Conservation (phyloP, 2,888 invertebrate species). For the Resseliella maxima region DNA sequence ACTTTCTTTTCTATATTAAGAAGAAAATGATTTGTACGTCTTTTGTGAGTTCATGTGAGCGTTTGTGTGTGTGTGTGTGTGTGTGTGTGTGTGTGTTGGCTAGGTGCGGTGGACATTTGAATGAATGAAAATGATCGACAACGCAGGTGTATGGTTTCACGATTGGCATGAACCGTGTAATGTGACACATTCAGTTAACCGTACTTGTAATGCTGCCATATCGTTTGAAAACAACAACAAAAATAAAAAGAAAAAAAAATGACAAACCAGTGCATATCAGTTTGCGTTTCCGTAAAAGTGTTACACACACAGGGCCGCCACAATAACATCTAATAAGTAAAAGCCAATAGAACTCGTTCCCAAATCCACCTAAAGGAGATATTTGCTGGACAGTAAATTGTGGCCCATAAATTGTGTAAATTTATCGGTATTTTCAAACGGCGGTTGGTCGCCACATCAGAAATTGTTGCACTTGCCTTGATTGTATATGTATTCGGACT, state of each 20-base stretch:
- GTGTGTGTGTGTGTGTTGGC: too few species aligned
- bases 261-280: constrained; percentile 37
- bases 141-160: constrained; percentile 20
- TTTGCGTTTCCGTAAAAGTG: constrained; percentile 47
- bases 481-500: not conserved
- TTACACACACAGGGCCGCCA: not conserved
- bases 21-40: not conserved
- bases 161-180: constrained; percentile 40
- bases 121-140: not conserved
- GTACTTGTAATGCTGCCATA: not conserved
- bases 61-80: too few species aligned
- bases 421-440: not conserved
- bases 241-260: too few species aligned
- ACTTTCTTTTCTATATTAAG: not conserved
- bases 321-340: not conserved
- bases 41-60: too few species aligned
- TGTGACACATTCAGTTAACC: not conserved
- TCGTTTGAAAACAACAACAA: too few species aligned
- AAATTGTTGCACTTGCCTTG: constrained; percentile 32
- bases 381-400: not conserved
- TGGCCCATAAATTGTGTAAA: constrained; percentile 37
- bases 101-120: not conserved
- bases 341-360: constrained; percentile 1
- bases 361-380: not conserved
- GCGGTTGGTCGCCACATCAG: not conserved